Conservation (phyloP, 2,797 vertebrate genomes). For the Sebastes melanostomus region DNA sequence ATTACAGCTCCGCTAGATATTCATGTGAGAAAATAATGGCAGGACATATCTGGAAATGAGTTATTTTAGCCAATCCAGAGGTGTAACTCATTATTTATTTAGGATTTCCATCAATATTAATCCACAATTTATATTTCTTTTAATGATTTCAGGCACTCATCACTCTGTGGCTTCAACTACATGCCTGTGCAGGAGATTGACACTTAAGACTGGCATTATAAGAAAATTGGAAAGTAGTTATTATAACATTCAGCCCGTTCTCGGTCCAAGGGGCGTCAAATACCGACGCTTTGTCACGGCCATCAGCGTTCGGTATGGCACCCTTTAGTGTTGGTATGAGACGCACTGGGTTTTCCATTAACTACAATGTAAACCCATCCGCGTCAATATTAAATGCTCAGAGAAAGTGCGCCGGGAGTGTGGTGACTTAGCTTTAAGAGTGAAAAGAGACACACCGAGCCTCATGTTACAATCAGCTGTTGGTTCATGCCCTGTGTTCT, state of each 20-base stretch:
- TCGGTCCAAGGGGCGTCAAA: no score
- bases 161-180: slow-evolving; percentile 28
- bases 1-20: slow-evolving; percentile 41
- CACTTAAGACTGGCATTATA: not conserved
- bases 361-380: no score
- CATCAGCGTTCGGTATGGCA: no score
- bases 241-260: not conserved
- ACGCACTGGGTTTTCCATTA: no score
- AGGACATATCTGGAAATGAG: slow-evolving; percentile 60
- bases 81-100: slow-evolving; percentile 78
- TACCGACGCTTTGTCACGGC: no score
- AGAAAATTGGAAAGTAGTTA: slow-evolving; percentile 19
- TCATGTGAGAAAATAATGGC: slow-evolving; percentile 60
- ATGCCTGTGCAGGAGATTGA: slow-evolving; percentile 4
- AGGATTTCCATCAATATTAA: slow-evolving; percentile 79
- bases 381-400: no score
- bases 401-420: no score
- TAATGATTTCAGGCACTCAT: slow-evolving; percentile 44
- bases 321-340: no score
- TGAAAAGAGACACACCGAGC: no score
- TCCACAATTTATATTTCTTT: slow-evolving; percentile 66
- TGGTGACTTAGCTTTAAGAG: no score
- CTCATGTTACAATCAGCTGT: no score
- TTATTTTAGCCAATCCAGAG: slow-evolving; percentile 61
- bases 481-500: no score